A percentile compares a stretch with the other conserved stretches of the same genome.
These are phyloP conservation scores for Drosophila austrosaltans DNA, from an alignment of 2,888 invertebrate species.

Conservation along the genomic window DNA sequence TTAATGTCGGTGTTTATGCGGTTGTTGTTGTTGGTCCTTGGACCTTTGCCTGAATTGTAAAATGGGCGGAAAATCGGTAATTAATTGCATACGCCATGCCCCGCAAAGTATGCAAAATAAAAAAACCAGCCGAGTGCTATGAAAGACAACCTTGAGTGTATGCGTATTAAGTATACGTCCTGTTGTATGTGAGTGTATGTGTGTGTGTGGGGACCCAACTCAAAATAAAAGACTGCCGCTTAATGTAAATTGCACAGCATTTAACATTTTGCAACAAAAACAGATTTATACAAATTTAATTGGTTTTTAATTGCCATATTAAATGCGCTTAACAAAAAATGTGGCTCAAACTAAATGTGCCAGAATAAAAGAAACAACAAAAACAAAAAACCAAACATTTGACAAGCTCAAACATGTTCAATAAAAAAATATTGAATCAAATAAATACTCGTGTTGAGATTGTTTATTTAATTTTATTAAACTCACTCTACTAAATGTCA, in stretches of 20 bases:
- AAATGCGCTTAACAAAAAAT: slow-evolving; percentile 13
- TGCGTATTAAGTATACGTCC: slow-evolving; percentile 35
- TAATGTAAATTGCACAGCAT: slow-evolving; percentile 26
- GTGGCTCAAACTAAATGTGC: neutral
- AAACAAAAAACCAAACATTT: neutral
- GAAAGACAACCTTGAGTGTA: slow-evolving; percentile 4
- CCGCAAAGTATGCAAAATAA: slow-evolving; percentile 35
- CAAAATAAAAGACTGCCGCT: neutral
- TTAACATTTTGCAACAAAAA: slow-evolving; percentile 16
- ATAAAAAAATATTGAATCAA: slow-evolving; percentile 2
- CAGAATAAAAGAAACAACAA: neutral
- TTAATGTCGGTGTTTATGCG: slow-evolving; percentile 52
- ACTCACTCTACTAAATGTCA: neutral
- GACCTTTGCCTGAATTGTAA: slow-evolving; percentile 28
- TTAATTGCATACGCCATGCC: slow-evolving; percentile 39
- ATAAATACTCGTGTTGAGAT: neutral
- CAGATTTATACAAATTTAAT: slow-evolving; percentile 44
- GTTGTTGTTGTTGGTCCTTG: slow-evolving; percentile 12
- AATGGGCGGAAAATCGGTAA: slow-evolving; percentile 41
- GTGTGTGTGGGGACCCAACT: slow-evolving; percentile 13
- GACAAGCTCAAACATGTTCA: slow-evolving; percentile 1
- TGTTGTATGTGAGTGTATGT: slow-evolving; percentile 23
- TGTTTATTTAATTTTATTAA: neutral
- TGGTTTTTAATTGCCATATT: slow-evolving; percentile 44
- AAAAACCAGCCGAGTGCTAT: neutral